These are phyloP conservation scores for Oriolus oriolus DNA, from an alignment of 2,113 vertebrate species.

Conservation along the genomic window DNA sequence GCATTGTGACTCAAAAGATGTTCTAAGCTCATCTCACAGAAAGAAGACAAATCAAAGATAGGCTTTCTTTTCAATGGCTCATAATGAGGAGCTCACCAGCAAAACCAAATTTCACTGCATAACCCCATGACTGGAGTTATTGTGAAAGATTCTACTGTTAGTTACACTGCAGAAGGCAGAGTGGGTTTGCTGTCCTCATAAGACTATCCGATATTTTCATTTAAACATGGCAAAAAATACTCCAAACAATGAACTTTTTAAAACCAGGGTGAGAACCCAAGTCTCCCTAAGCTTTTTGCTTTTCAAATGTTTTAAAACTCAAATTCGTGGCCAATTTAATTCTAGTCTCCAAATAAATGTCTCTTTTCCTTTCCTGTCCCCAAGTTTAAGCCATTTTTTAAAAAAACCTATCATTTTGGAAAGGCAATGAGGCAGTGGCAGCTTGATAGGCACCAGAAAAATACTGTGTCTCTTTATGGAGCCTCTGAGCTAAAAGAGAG, in stretches of 20 bases:
- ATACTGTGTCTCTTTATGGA: neutral
- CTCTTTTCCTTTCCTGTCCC: neutral
- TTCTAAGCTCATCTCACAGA: neutral
- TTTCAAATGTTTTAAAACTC: neutral
- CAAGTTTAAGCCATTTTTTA: neutral
- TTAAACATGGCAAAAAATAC: neutral
- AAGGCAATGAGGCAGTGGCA: neutral
- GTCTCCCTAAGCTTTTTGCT: neutral
- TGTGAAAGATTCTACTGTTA: neutral
- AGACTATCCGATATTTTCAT: neutral
- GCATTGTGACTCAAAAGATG: neutral
- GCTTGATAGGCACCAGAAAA: neutral
- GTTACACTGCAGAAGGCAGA: neutral
- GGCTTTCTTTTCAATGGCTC: neutral
- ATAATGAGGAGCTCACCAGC: neutral
- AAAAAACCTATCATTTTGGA: neutral
- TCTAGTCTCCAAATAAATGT: neutral
- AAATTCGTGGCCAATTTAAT: neutral
- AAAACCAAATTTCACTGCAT: neutral
- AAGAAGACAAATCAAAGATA: neutral
- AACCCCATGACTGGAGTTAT: neutral
- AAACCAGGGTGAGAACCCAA: neutral
- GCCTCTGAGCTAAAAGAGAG: neutral
- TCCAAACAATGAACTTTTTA: neutral
- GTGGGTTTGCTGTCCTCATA: neutral